These are phyloP conservation scores for Lasioglossum pauxillum DNA, from an alignment of 2,888 invertebrate species.

Conservation along the genomic window DNA sequence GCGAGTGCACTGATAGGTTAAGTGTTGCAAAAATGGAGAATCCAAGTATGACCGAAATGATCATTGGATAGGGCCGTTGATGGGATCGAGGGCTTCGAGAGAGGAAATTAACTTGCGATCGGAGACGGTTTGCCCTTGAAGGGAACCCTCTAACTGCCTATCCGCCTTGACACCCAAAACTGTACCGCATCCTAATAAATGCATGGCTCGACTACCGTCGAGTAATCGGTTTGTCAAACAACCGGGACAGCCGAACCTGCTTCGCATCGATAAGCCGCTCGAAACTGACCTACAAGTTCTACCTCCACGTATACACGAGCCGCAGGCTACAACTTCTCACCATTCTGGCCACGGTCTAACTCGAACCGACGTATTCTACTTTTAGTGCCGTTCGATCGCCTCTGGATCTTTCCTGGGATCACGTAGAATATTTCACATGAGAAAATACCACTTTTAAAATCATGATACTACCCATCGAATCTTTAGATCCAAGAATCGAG, in stretches of 20 bases:
- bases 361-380: conserved; percentile 42
- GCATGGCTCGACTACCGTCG: conserved; percentile 57
- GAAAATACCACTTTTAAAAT: neutral
- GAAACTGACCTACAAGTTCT: conserved; percentile 63
- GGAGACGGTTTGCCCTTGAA: neutral
- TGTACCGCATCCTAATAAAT: conserved; percentile 65
- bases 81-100: conserved; percentile 16
- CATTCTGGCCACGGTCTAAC: conserved; percentile 31
- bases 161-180: conserved; percentile 56
- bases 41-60: neutral
- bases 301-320: neutral
- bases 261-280: conserved; percentile 59
- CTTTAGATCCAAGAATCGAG: no score
- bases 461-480: neutral
- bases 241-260: conserved; percentile 61
- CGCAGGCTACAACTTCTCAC: conserved; percentile 49
- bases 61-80: neutral
- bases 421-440: neutral
- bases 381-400: conserved; percentile 23
- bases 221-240: conserved; percentile 66
- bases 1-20: no score
- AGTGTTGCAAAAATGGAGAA: neutral
- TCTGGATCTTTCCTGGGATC: neutral
- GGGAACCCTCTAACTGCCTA: conserved; percentile 50
- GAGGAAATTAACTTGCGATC: conserved; percentile 30